Evolutionary conservation across 2,797 vertebrate species (phyloP).

Genomic region (Syngnathus rostellatus): DNA sequence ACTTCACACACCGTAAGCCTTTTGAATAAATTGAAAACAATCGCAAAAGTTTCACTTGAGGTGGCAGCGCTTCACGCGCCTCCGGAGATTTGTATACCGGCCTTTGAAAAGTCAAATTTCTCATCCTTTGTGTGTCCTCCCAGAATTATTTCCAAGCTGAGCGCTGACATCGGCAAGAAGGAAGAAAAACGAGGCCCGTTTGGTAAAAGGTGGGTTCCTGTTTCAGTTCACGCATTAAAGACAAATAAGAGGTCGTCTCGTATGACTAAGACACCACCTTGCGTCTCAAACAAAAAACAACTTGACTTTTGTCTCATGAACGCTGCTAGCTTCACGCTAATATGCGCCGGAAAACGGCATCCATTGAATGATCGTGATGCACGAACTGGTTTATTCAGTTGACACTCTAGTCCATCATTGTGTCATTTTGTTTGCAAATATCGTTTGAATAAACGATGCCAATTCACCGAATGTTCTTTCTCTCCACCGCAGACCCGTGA

Average conservation of each 20-base stretch:
- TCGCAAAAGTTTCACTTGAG: too few relatives aligned
- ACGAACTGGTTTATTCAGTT: neutral
- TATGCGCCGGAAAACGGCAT: too few relatives aligned
- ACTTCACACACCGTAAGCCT: conserved; percentile 83
- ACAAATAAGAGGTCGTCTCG: neutral
- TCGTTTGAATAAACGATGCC: neutral
- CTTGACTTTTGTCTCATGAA: too few relatives aligned
- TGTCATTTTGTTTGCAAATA: neutral
- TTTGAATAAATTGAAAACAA: too few relatives aligned
- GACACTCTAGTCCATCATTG: neutral
- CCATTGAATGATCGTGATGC: too few relatives aligned
- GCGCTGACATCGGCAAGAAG: conserved; percentile 81
- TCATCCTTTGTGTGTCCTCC: conserved; percentile 3
- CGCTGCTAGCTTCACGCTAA: too few relatives aligned
- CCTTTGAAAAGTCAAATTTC: too few relatives aligned
- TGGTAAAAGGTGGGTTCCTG: conserved; percentile 62
- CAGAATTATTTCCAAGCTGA: conserved; percentile 82
- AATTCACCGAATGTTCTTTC: neutral
- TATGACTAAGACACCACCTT: neutral
- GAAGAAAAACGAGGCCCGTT: conserved; percentile 76
- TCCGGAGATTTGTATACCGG: too few relatives aligned
- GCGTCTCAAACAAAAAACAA: too few relatives aligned
- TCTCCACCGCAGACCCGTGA: neutral
- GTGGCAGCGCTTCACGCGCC: too few relatives aligned
- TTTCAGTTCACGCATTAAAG: neutral